Percentiles rank a stretch among this genome's conserved stretches.
Conservation (phyloP, 2,797 vertebrate species). For the Holocentrus rufus region DNA sequence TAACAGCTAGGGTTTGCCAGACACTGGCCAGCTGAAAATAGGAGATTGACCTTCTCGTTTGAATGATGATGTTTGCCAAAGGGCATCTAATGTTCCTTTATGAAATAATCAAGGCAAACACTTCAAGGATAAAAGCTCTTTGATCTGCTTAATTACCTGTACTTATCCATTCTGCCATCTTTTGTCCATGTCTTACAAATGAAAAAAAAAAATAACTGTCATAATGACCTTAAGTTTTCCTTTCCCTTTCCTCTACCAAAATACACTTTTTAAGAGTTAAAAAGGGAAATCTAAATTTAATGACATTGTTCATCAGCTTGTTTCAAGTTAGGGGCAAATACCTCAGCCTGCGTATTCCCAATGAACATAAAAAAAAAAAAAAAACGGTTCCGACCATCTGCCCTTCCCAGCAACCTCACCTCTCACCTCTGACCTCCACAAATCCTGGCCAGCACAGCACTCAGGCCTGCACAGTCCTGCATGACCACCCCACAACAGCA, state of each 20-base stretch:
- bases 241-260: constrained; percentile 14
- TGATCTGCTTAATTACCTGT: constrained; percentile 8
- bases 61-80: constrained; percentile 50
- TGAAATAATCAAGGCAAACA: constrained; percentile 48
- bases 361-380: constrained; percentile 74
- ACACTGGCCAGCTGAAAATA: constrained; percentile 43
- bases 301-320: neutral
- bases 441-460: constrained; percentile 72
- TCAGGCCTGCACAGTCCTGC: constrained; percentile 48
- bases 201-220: neutral
- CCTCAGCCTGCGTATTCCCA: constrained; percentile 53
- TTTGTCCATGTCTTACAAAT: neutral
- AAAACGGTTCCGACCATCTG: constrained; percentile 79
- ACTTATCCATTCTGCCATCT: constrained; percentile 5
- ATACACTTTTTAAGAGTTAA: neutral
- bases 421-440: constrained; percentile 82
- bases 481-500: constrained; percentile 56
- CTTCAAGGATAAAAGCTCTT: neutral
- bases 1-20: constrained; percentile 40
- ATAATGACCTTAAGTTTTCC: neutral
- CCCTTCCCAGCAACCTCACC: constrained; percentile 74
- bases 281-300: neutral
- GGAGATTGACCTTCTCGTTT: constrained; percentile 49
- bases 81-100: constrained; percentile 42
- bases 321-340: constrained; percentile 46